Conservation (phyloP, 2,113 vertebrate genomes). For the Terrapene triunguis region DNA sequence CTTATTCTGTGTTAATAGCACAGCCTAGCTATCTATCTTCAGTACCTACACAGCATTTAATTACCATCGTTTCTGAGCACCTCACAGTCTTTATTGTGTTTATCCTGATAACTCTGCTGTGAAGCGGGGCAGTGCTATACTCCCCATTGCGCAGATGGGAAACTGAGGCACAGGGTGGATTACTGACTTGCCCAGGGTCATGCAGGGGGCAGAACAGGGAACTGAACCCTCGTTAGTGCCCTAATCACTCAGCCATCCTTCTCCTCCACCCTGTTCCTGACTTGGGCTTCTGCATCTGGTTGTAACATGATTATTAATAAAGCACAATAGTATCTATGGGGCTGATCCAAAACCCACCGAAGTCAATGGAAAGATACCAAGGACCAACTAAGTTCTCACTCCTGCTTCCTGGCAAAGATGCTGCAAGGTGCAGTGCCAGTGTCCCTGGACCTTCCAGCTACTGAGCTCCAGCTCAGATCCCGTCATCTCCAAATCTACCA, state of each 20-base stretch:
- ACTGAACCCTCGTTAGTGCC: not conserved
- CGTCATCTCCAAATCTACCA: not conserved
- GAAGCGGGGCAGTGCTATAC: not conserved
- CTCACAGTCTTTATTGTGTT: not conserved
- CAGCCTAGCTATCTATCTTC: not conserved
- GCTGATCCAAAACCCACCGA: no score
- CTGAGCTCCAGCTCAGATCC: not conserved
- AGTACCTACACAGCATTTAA: not conserved
- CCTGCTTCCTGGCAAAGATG: no score
- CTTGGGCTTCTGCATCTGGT: not conserved
- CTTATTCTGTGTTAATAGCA: no score
- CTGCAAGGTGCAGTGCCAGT: no score
- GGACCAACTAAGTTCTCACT: no score
- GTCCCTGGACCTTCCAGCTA: not conserved
- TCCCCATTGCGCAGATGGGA: not conserved
- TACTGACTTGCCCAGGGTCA: not conserved
- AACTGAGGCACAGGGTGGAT: not conserved
- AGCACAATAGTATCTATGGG: no score
- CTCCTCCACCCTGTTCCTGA: not conserved
- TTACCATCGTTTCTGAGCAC: not conserved
- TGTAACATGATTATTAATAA: not conserved
- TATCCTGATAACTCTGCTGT: not conserved
- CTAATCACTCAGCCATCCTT: not conserved
- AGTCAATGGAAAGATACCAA: no score
- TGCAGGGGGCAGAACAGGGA: not conserved